These are phyloP conservation scores for Knipowitschia caucasica DNA, from an alignment of 2,797 vertebrate species.

Conservation along the genomic window DNA sequence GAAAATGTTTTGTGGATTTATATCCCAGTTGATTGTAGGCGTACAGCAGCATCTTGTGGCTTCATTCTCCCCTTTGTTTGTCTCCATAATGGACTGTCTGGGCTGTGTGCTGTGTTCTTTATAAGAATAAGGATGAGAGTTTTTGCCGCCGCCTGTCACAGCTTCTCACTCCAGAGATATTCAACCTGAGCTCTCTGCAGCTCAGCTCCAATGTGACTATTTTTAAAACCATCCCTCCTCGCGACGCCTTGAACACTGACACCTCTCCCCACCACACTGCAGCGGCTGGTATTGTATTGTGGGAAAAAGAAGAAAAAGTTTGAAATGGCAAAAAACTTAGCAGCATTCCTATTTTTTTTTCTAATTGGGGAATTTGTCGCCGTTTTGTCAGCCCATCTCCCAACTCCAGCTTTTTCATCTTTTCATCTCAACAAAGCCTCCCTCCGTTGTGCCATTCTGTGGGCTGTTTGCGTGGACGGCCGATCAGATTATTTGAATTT, in stretches of 20 bases:
- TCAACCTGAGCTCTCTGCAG: slow-evolving; percentile 64
- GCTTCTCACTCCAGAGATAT: slow-evolving; percentile 65
- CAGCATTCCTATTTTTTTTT: slow-evolving; percentile 34
- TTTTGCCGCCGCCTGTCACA: slow-evolving; percentile 59
- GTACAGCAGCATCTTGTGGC: slow-evolving; percentile 16
- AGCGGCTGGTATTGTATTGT: slow-evolving; percentile 41
- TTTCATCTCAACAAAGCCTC: slow-evolving; percentile 38
- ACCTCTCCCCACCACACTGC: slow-evolving; percentile 29
- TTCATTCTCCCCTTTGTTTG: slow-evolving; percentile 65
- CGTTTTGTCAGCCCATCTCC: slow-evolving; percentile 53
- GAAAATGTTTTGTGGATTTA: no score
- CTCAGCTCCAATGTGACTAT: slow-evolving; percentile 54
- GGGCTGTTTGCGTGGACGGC: slow-evolving; percentile 58
- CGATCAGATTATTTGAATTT: slow-evolving; percentile 67
- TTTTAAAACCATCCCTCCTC: slow-evolving; percentile 51
- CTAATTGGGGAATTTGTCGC: slow-evolving; percentile 63
- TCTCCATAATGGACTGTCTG: slow-evolving; percentile 62
- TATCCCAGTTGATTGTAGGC: background rate
- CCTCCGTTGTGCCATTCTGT: slow-evolving; percentile 37
- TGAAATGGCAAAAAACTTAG: slow-evolving; percentile 36
- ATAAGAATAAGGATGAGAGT: slow-evolving; percentile 63
- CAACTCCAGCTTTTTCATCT: slow-evolving; percentile 48
- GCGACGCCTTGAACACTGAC: slow-evolving; percentile 46
- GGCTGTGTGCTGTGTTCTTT: slow-evolving; percentile 53
- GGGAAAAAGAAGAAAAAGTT: slow-evolving; percentile 37